These are phyloP conservation scores for Leiothrix lutea DNA, from an alignment of 2,113 vertebrate species.

Conservation along the genomic window DNA sequence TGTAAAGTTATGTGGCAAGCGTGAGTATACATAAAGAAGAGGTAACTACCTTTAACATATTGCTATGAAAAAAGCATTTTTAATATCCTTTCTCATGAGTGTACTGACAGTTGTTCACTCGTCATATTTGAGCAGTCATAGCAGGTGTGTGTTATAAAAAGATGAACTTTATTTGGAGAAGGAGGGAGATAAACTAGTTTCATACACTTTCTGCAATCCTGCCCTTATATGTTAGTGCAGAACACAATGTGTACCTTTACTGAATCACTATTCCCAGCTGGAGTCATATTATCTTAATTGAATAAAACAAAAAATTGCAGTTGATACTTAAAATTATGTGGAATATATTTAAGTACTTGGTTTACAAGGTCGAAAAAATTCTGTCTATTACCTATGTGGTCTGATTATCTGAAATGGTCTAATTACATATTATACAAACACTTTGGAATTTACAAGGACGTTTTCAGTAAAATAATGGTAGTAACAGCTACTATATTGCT, in stretches of 20 bases:
- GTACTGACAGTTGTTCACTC: neutral
- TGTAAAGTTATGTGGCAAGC: neutral
- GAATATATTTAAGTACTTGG: neutral
- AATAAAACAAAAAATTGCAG: neutral
- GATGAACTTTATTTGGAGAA: neutral
- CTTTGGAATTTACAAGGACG: neutral
- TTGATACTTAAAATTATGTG: neutral
- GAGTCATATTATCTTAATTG: neutral
- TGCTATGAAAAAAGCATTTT: neutral
- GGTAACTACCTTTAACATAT: neutral
- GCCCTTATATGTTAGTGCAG: neutral
- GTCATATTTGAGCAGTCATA: neutral
- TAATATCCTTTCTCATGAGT: neutral
- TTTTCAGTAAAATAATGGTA: conserved; percentile 21
- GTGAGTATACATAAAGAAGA: neutral
- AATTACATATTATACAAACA: neutral
- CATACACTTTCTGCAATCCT: neutral
- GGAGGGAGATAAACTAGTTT: neutral
- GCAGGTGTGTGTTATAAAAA: neutral
- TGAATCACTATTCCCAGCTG: neutral
- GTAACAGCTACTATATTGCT: conserved; percentile 16
- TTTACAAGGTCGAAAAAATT: neutral
- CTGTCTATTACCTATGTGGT: neutral
- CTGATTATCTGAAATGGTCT: conserved; percentile 19
- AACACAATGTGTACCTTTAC: neutral